Base-by-base conservation (phyloP, 2,888 invertebrate genomes). In the Morpho achilles region DNA sequence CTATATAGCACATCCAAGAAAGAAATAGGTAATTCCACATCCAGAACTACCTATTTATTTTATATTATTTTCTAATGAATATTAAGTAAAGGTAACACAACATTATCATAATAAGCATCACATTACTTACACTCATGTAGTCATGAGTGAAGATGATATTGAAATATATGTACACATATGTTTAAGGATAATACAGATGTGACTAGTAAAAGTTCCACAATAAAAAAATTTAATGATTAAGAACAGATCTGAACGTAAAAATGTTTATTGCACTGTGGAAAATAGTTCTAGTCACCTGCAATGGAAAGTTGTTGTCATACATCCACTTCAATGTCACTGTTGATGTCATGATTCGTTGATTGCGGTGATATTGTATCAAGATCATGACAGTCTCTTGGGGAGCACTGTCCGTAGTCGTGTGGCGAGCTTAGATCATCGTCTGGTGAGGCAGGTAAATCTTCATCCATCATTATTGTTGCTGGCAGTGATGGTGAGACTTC, bases 401-500 rank as follows among this genome's bases (percentile, higher is more conserved):
- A 81, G 22, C 71, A 67, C 22, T 71, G 60, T 1, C 74, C 60
- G 65, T 80, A 84, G 9, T 87, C 87, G 9, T 75, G 84, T 0
- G 87, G 86, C 0, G 88, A 88, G 55, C 82, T 84, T 50, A 79
- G 66, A 6, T 87, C 85, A 46, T 87, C 87, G 1, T 83, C 87
- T 0, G 79, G 76, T 0, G 87, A 87, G 0, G 72, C 77, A 0
- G 75, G 69, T 4, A 79, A 66, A 8, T 89, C 88, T 58, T 91
- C 91, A 54, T 91, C 91, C 88, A 91, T 91, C 80, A 92, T 81
- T 74, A 91, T 91, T 7, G 91, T 74, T n/a, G 91, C 90, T 3
- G 92, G 91, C 64, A 91, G 74, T 5, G 89, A 88, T 0, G 88
- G 81, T 1, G 91, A 84, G 23, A 88, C 82, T 63, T 87, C 89